Conservation (phyloP, 2,113 vertebrate species). For the Cercopithecus mona region DNA sequence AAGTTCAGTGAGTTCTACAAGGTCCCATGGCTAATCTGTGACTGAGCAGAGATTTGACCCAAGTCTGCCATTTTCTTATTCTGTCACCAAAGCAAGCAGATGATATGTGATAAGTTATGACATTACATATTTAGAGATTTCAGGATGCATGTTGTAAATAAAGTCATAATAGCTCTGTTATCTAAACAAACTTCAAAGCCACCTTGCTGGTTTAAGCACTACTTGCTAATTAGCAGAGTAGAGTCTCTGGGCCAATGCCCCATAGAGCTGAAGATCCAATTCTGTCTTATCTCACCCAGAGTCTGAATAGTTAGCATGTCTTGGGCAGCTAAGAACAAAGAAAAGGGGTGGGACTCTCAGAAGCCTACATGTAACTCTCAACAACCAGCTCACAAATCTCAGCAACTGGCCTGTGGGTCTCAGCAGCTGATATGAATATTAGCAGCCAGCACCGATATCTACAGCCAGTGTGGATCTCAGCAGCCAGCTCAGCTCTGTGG, state of each 20-base stretch:
- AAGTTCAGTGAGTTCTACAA: not conserved
- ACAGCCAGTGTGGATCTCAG: not conserved
- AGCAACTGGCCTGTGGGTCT: not conserved
- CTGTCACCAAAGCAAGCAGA: not conserved
- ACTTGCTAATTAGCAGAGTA: not conserved
- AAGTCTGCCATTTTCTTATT: not conserved
- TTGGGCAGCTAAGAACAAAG: not conserved
- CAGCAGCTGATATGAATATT: not conserved
- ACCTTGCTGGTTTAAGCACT: not conserved
- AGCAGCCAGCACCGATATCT: not conserved
- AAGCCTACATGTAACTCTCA: not conserved
- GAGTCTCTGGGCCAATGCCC: not conserved
- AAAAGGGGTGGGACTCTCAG: not conserved
- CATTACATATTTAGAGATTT: not conserved
- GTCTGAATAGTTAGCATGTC: not conserved
- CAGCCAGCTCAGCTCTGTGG: not conserved
- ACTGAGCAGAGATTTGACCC: not conserved
- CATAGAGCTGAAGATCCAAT: not conserved
- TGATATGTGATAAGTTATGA: not conserved
- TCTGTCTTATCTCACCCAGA: not conserved
- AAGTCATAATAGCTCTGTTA: not conserved
- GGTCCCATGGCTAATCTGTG: not conserved
- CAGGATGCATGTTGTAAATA: not conserved
- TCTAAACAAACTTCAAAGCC: not conserved
- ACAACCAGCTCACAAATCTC: not conserved